Evolutionary conservation across 2,888 invertebrate genomes (phyloP), one percentile per base, ranked within the genome.

Genomic region (Brachycybe producta): DNA sequence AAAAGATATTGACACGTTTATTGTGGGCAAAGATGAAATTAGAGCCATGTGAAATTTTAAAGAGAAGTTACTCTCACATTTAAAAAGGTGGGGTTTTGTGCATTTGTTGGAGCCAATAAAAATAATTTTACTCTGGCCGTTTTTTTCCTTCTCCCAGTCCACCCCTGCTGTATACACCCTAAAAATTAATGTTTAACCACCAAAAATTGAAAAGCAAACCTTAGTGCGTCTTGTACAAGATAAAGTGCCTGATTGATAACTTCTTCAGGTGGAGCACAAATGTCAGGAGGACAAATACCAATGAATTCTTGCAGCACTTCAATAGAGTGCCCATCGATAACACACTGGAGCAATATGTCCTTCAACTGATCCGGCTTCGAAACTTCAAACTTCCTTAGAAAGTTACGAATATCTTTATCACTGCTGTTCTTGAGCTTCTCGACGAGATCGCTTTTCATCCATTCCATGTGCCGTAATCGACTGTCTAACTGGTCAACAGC

Each of bases 291-390:
- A 36, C 53, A 50, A 27, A 53, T 19, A 13, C 49, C 28, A 13
- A 50, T 42, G n/a, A 50, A 30, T 28, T 50, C 39, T 21, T 50
- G 53, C 23, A 53, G 42, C 8, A 32, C n/a, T 8, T 35, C 40
- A 7, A 49, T 13, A 5, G 45, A 27, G 23, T 53, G 26, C 4
- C 53, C 53, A 11, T 49, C 46, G 17, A 53, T 26, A 5, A 45
- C 27, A 15, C 45, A 50, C 30, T 42, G 38, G 26, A 30, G 15
- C 32, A 53, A 30, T 21, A 49, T 21, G 3, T 11, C 7, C 26
- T 50, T 52, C 2, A 53, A 38, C 27, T 39, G 21, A 26, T 39
- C 39, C 1, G 44, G 30, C 15, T 45, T n/a, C n/a, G 45, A 26
- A 15, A 40, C 17, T 27, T 53, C 50, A 5, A 53, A 21, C 5